These are phyloP conservation scores for Epinephelus malabaricus DNA, from an alignment of 2,797 vertebrate genomes.

Conservation along the genomic window DNA sequence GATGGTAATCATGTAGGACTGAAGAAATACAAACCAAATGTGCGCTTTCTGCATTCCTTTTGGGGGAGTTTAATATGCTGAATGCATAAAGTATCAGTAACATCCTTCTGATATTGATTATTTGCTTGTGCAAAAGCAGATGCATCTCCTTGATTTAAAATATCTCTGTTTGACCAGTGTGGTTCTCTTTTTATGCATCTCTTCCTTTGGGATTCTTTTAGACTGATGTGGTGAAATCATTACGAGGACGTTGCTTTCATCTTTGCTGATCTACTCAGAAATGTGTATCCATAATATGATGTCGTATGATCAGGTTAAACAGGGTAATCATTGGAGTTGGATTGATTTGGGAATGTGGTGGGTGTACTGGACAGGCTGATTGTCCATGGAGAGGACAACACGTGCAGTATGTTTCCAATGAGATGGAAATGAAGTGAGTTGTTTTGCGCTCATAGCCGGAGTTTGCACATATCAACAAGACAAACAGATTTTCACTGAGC, in stretches of 20 bases:
- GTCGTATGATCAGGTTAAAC: background rate
- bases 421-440: constrained; percentile 1
- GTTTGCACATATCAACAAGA: constrained; percentile 4
- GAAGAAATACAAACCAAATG: constrained; percentile 63
- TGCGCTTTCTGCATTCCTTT: constrained; percentile 49
- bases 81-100: constrained; percentile 49
- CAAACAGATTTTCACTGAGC: constrained; percentile 5
- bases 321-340: background rate
- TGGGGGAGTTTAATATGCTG: constrained; percentile 37
- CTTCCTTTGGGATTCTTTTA: constrained; percentile 1
- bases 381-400: constrained; percentile 3
- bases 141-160: constrained; percentile 20
- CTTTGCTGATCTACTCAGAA: constrained; percentile 22
- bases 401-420: constrained; percentile 28
- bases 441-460: background rate
- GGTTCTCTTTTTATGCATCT: constrained; percentile 2
- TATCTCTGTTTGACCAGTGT: background rate
- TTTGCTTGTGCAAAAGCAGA: constrained; percentile 17
- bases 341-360: background rate
- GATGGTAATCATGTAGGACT: constrained; percentile 32
- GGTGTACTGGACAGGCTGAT: constrained; percentile 5
- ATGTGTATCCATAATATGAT: constrained; percentile 10
- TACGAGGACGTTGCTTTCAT: constrained; percentile 14
- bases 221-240: background rate
- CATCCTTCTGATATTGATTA: constrained; percentile 54